Evolutionary conservation across 2,888 invertebrate genomes (phyloP), one percentile per base, ranked within the genome.

Genomic region (Ariolimax columbianus): DNA sequence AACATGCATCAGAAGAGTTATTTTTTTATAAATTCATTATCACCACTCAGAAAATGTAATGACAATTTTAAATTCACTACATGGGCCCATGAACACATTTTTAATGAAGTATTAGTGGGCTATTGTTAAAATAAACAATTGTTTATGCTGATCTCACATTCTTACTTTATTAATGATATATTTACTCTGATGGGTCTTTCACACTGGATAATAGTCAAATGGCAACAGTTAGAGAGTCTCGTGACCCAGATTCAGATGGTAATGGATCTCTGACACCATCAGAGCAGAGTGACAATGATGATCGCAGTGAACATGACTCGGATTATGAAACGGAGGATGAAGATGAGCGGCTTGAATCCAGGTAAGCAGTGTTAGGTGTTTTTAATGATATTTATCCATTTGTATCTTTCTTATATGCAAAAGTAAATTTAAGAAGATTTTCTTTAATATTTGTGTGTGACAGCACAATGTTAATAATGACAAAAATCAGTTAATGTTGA

Each of bases 301-400:
- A 91, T 63, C 86, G 89, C 33, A 91, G 90, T 87, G 91, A 92
- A 47, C 87, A 90, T 86, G 92, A 92, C 72, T 92, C 92, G 26
- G 92, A 92, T 86, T 92, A 92, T 87, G 92, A 90, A 87, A 90
- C 91, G 43, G 92, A 92, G 75, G 91, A 92, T 78, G 91, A 86
- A 73, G 88, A 88, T 59, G 89, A 88, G n/a, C 73, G 47, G 43
- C 43, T 82, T 43, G 85, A 82, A 26, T 30, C 85, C 23, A 87
- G 86, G 89, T 89, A 87, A 88, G 75, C 30, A 9, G 2, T 33
- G 51, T 33, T 70, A n/a, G n/a, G n/a, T n/a, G n/a, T n/a, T n/a
- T n/a, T n/a, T n/a, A n/a, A n/a, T n/a, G n/a, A n/a, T n/a, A n/a
- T n/a, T n/a, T n/a, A n/a, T n/a, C n/a, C n/a, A n/a, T n/a, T n/a